These are phyloP conservation scores for Steatocranus sp. DNA, from an alignment of 2,797 vertebrate genomes.

Conservation along the genomic window DNA sequence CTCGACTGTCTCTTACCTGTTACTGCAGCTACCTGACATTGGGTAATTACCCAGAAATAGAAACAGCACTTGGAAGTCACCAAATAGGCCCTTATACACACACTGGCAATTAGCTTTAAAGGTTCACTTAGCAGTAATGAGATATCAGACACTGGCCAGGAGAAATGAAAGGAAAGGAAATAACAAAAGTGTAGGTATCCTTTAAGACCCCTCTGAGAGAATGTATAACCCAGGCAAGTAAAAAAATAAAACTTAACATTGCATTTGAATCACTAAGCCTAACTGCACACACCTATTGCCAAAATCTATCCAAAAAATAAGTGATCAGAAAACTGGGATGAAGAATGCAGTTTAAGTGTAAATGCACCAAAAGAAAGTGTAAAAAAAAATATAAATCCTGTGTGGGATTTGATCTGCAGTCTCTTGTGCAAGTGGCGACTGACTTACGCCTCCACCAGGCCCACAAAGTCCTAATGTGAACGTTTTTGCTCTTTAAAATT, in stretches of 20 bases:
- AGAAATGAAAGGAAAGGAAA: background rate
- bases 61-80: constrained; percentile 19
- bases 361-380: background rate
- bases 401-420: background rate
- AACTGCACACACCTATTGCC: background rate
- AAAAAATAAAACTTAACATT: background rate
- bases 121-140: constrained; percentile 48
- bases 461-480: background rate
- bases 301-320: background rate
- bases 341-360: background rate
- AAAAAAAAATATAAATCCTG: background rate
- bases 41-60: constrained; percentile 51
- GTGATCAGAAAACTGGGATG: background rate
- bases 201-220: background rate
- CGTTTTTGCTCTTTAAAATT: background rate
- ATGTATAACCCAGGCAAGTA: background rate
- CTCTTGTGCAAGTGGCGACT: background rate
- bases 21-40: constrained; percentile 26
- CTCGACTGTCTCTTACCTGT: constrained; percentile 22
- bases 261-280: background rate
- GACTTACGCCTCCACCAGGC: background rate
- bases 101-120: constrained; percentile 48
- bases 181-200: background rate
- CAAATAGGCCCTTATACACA: constrained; percentile 37
- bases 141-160: constrained; percentile 4